Evolutionary conservation across 2,888 invertebrate species (phyloP), one percentile per base, ranked within the genome.

Genomic region (Trypoxylon attenuatum): DNA sequence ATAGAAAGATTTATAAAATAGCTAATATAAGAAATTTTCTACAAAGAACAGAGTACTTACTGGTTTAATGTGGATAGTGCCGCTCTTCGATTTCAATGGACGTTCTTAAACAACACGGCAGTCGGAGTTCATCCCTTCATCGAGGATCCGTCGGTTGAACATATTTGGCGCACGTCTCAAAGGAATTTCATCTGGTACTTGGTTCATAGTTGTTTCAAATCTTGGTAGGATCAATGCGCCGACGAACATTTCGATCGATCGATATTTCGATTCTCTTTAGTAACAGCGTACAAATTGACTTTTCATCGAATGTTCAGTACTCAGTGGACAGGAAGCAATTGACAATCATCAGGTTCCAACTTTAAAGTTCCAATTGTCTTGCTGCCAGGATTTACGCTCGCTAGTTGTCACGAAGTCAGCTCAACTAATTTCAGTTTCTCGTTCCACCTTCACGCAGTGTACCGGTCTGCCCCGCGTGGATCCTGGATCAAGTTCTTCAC

Each of bases 201-300:
- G 88, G 87, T 33, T 88, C 88, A 80, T 89, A 88, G 5, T 89
- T 87, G 49, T 89, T 88, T n/a, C 71, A 46, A 27, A 60, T 47
- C 25, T 57, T 46, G 16, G 51, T 21, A 29, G 27, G 23, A 46
- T n/a, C 2, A 13, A 50, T 23, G 29, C 42, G 18, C 27, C 27
- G 22, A 42, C 10, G 22, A 16, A 18, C 43, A 2, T 15, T 5
- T 10, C 5, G 13, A 39, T 43, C 39, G 19, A 22, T 10, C 41
- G 42, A 5, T 33, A 2, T 43, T 21, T 50, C 50, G 45, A 50
- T 57, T 27, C 41, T 19, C 47, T 2, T 5, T 6, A 8, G 16
- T 23, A n/a, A 10, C 21, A 5, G n/a, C 2, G 15, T 21, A n/a
- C 29, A n/a, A 29, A 29, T 41, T 22, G 19, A 50, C 56, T 54